These are phyloP conservation scores for Gryon sp. DNA, from an alignment of 1,140 invertebrate genomes.

Conservation along the genomic window DNA sequence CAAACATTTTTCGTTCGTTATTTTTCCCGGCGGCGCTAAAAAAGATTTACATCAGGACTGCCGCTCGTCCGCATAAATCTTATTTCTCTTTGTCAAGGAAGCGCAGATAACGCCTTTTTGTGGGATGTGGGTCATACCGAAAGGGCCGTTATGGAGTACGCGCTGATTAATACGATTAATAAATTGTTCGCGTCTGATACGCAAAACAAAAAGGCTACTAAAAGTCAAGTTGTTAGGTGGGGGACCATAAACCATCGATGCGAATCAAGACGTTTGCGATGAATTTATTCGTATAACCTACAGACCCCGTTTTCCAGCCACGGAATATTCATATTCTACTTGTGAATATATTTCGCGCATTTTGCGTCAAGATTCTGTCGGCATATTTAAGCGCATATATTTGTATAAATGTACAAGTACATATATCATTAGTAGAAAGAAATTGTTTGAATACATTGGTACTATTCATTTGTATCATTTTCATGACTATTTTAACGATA, in stretches of 20 bases:
- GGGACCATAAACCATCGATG: conserved; percentile 38
- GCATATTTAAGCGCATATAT: not conserved
- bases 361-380: conserved; percentile 28
- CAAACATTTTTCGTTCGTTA: conserved; percentile 53
- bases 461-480: no score
- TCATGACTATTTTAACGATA: no score
- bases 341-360: conserved; percentile 58
- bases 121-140: conserved; percentile 42
- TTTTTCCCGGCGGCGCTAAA: conserved; percentile 36
- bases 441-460: no score
- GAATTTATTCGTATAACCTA: conserved; percentile 58
- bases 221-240: not conserved
- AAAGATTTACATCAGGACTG: conserved; percentile 51
- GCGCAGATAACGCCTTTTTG: conserved; percentile 47
- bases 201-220: conserved; percentile 44
- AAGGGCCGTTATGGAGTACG: conserved; percentile 17
- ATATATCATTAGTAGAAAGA: no score
- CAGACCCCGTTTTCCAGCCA: conserved; percentile 38
- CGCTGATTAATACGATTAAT: conserved; percentile 57
- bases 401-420: no score
- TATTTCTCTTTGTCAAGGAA: conserved; percentile 58
- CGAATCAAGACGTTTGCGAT: conserved; percentile 57
- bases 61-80: conserved; percentile 49
- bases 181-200: conserved; percentile 47
- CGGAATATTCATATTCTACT: conserved; percentile 55